Percentiles rank a stretch among this genome's conserved stretches.
phyloP scores from a whole-genome alignment of 1,140 invertebrate species.

The Papilio dardanus region DNA sequence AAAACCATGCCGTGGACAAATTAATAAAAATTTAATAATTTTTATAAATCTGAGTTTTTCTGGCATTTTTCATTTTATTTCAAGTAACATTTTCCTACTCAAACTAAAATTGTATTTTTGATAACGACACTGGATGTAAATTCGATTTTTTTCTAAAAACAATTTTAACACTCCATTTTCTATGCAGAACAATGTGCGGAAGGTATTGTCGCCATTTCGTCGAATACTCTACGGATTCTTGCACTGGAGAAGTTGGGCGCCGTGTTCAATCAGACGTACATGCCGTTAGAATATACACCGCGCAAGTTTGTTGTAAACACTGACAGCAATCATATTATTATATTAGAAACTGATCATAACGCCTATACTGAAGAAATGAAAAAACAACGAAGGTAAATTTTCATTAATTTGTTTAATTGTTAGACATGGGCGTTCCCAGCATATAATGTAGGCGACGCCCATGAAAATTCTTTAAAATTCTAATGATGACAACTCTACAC shows the following conservation, averaged over 20 bases:
- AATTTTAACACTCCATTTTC: conserved; percentile 37
- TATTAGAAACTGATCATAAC: conserved; percentile 99
- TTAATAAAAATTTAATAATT: too few species aligned
- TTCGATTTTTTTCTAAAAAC: background rate
- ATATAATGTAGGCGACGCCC: too few species aligned
- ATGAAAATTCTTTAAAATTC: too few species aligned
- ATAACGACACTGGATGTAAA: background rate
- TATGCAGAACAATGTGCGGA: conserved; percentile 97
- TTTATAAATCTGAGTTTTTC: too few species aligned
- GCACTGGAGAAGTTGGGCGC: conserved; percentile 99
- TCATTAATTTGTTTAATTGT: conserved; percentile 8
- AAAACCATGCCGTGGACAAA: conserved; percentile 80
- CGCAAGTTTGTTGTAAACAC: conserved; percentile 97
- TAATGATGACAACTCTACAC: conserved; percentile 77
- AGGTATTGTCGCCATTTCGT: conserved; percentile 99
- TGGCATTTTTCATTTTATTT: too few species aligned
- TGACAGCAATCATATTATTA: conserved; percentile 95
- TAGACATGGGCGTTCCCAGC: too few species aligned
- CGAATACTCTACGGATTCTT: conserved; percentile 98
- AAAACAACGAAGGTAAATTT: conserved; percentile 90
- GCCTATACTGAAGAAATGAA: conserved; percentile 99
- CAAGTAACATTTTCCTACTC: too few species aligned
- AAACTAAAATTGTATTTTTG: too few species aligned
- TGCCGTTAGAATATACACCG: conserved; percentile 97
- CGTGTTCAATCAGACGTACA: conserved; percentile 98